Conservation (phyloP, 2,888 invertebrate genomes). For the Monoplex corrugatus region DNA sequence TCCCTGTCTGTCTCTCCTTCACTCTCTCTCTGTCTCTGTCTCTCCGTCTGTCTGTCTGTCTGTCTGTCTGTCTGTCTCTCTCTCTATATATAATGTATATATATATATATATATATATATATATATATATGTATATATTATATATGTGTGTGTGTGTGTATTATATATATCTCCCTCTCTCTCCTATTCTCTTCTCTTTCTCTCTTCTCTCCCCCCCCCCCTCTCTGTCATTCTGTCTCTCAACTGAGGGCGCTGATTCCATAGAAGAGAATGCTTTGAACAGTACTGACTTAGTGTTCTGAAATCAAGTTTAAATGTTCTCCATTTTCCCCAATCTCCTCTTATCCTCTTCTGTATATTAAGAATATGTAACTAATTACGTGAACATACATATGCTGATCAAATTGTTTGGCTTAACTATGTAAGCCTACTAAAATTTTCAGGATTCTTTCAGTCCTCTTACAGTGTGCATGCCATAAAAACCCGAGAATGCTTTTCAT, state of each 20-base stretch:
- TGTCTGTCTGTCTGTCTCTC: too few relatives aligned
- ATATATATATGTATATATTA: background rate
- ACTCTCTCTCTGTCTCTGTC: too few relatives aligned
- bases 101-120: background rate
- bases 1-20: too few relatives aligned
- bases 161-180: too few relatives aligned
- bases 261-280: too few relatives aligned
- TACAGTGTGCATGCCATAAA: too few relatives aligned
- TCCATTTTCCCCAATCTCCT: background rate
- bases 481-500: too few relatives aligned
- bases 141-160: too few relatives aligned
- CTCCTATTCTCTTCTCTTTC: too few relatives aligned
- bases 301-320: background rate
- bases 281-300: background rate
- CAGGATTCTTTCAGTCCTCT: too few relatives aligned
- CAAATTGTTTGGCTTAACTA: background rate
- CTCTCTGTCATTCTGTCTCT: background rate
- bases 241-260: background rate
- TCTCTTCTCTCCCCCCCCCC: background rate
- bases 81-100: background rate
- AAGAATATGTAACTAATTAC: background rate
- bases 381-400: background rate
- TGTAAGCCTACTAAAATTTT: too few relatives aligned
- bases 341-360: background rate
- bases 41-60: too few relatives aligned